These are phyloP conservation scores for Nipponacmea schrenckii DNA, from an alignment of 2,888 invertebrate genomes.

Conservation along the genomic window DNA sequence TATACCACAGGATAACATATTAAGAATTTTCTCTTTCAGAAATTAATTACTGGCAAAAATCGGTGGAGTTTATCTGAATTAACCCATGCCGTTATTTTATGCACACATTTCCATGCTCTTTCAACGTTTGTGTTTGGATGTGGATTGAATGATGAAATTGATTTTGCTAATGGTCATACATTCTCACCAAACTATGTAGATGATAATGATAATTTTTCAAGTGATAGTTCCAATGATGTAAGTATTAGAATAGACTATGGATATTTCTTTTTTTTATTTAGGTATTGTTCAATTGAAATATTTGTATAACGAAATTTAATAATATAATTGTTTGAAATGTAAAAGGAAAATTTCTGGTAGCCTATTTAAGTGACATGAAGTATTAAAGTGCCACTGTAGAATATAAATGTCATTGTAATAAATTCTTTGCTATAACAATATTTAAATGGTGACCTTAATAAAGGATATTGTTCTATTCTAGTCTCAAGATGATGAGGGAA, in stretches of 20 bases:
- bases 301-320: too few relatives aligned
- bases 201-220: conserved; percentile 22
- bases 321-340: too few relatives aligned
- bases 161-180: conserved; percentile 55
- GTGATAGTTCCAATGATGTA: conserved; percentile 18
- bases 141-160: conserved; percentile 71
- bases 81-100: conserved; percentile 84
- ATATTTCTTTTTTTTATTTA: background rate
- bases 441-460: too few relatives aligned
- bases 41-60: conserved; percentile 57
- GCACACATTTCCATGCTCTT: conserved; percentile 87
- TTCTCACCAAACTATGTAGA: conserved; percentile 35
- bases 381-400: too few relatives aligned
- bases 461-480: conserved; percentile 8
- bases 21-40: conserved; percentile 40
- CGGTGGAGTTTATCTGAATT: conserved; percentile 80
- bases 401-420: too few relatives aligned
- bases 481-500: conserved; percentile 71
- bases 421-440: too few relatives aligned
- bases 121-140: conserved; percentile 88
- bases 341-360: too few relatives aligned
- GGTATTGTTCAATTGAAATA: too few relatives aligned
- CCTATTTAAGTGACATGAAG: too few relatives aligned
- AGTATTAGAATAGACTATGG: conserved; percentile 10
- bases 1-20: background rate